A percentile compares a stretch with the other conserved stretches of the same genome.
phyloP scores from a whole-genome alignment of 2,888 invertebrate genomes.

The Hypolimnas misippus region DNA sequence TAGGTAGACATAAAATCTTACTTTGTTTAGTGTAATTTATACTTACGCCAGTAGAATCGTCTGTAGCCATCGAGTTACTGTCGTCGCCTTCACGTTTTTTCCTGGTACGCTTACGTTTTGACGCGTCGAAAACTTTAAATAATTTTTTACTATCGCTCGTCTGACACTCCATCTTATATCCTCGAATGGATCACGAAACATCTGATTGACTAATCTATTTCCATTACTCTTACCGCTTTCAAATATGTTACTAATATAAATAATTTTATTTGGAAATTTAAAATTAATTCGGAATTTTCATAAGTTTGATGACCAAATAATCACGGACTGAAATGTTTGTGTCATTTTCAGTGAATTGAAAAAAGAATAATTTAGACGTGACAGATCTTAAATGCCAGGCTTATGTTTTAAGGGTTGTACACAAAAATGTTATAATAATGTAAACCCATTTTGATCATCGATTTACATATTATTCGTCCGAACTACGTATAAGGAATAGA shows the following conservation, averaged over 20 bases:
- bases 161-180: constrained; percentile 72
- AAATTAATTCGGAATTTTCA: constrained; percentile 56
- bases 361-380: constrained; percentile 51
- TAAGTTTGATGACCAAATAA: constrained; percentile 61
- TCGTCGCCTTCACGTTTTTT: constrained; percentile 68
- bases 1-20: too few relatives aligned
- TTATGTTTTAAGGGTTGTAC: neutral
- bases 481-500: too few relatives aligned
- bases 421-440: too few relatives aligned
- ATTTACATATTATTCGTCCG: too few relatives aligned
- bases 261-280: constrained; percentile 40
- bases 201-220: constrained; percentile 55
- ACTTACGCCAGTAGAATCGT: constrained; percentile 73
- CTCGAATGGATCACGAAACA: constrained; percentile 59
- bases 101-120: constrained; percentile 61
- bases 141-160: constrained; percentile 74
- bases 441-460: too few relatives aligned
- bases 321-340: constrained; percentile 56
- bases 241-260: constrained; percentile 39
- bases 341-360: constrained; percentile 60
- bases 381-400: constrained; percentile 27
- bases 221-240: constrained; percentile 53
- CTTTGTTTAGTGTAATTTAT: too few relatives aligned
- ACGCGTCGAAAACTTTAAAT: constrained; percentile 71
- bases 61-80: constrained; percentile 61